Base-by-base conservation (phyloP, 2,113 vertebrate species). In the Orientallactaga bullata region DNA sequence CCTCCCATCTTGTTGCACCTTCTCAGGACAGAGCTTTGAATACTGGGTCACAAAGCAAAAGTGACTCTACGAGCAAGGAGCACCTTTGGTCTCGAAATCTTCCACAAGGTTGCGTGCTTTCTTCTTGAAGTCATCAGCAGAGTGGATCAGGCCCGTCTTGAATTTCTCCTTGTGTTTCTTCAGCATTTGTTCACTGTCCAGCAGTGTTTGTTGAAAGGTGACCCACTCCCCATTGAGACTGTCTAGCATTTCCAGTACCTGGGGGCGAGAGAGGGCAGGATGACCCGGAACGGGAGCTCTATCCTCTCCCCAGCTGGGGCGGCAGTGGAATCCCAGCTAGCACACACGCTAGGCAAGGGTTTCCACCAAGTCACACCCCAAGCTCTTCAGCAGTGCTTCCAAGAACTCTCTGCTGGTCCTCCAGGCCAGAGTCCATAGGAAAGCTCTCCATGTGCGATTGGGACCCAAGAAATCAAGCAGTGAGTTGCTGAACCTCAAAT, bases 91-190 rank as follows among this genome's bases (percentile, higher is more conserved):
- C 60, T 68, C 97, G 90, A 99, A 99, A 3, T 99, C 98, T 55
- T 98, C 95, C 16, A 98, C 51, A 55, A 97, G 76, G 20, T 65
- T 87, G 69, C 98, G 97, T 28, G 98, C 98, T 91, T 98, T 99
- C 95, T 98, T 99, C 90, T 98, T 99, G 89, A 99, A 98, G 84
- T 99, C 98, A 39, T 99, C 98, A 0, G 98, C 98, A 0, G 98
- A 98, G 73, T 97, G 92, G 58, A 99, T 93, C 2, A 99, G 97
- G 79, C 96, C 85, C 0, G 97, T 98, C 97, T 98, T 99, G 96
- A 99, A 99, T 77, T 98, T 98, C 69, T 99, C 98, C 93, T 99
- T 99, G 94, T 98, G 94, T 51, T 97, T 98, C 94, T 98, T 98
- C 85, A 99, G 97, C 97, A 98, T 98, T 72, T 94, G 82, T 18